phyloP scores from a whole-genome alignment of 2,797 vertebrate species.

The Picus viridis region DNA sequence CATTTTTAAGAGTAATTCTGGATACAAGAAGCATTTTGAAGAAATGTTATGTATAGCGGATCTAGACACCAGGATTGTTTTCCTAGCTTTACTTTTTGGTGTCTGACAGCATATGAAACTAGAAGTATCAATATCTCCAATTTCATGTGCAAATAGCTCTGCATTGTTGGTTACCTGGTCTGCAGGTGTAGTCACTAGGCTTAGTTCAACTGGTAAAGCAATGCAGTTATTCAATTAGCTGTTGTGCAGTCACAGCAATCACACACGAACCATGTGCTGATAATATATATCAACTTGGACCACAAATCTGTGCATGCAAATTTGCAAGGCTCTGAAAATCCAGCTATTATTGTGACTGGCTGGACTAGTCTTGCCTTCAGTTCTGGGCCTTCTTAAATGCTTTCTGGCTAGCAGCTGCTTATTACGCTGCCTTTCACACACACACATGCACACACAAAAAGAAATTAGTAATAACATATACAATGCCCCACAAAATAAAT shows the following conservation, averaged over 20 bases:
- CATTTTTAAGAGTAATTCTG: neutral
- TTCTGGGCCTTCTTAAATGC: neutral
- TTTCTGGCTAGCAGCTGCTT: neutral
- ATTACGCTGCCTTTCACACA: neutral
- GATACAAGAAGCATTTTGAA: neutral
- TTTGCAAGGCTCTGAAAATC: neutral
- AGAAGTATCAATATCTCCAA: neutral
- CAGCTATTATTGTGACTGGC: neutral
- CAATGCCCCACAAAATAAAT: neutral
- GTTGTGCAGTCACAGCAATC: neutral
- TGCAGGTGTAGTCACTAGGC: neutral
- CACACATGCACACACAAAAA: too few relatives aligned
- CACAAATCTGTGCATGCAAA: neutral
- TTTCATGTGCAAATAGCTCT: neutral
- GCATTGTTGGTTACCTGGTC: neutral
- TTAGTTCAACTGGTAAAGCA: neutral
- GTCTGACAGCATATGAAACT: neutral
- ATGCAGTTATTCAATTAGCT: neutral
- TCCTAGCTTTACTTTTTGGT: neutral
- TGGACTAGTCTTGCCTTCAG: neutral
- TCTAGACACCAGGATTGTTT: neutral
- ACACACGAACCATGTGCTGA: rapidly evolving
- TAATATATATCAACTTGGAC: neutral
- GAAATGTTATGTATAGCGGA: neutral
- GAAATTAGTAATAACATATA: neutral